Evolutionary conservation across 2,888 invertebrate genomes (phyloP).

Genomic region (Tinea semifulvella): DNA sequence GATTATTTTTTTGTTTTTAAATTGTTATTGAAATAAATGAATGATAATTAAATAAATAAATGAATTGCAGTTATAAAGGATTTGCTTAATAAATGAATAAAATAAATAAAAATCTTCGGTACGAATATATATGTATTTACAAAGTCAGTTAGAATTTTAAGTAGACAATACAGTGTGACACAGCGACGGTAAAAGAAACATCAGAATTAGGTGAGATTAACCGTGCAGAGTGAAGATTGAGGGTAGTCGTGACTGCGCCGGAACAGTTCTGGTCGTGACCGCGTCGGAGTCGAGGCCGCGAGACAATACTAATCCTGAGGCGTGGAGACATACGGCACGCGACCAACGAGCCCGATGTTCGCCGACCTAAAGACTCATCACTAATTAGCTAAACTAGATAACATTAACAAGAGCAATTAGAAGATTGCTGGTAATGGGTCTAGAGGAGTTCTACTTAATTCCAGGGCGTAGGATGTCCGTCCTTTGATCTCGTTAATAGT

Average conservation of each 20-base stretch:
- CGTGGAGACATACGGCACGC: constrained; percentile 13
- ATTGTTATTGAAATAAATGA: too few species aligned
- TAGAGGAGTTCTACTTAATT: too few species aligned
- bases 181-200: neutral
- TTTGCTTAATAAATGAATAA: too few species aligned
- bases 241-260: constrained; percentile 11
- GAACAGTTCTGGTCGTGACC: constrained; percentile 10
- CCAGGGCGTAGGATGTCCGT: neutral
- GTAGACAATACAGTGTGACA: neutral
- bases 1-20: too few species aligned
- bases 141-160: neutral
- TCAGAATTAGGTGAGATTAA: constrained; percentile 11
- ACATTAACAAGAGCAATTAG: constrained; percentile 4
- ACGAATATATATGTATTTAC: too few species aligned
- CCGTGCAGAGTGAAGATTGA: constrained; percentile 7
- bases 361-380: constrained; percentile 9
- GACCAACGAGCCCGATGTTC: constrained; percentile 10
- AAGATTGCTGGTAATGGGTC: neutral
- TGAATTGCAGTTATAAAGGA: too few species aligned
- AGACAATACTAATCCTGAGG: constrained; percentile 8
- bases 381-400: constrained; percentile 4
- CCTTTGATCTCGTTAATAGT: too few species aligned
- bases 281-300: constrained; percentile 7
- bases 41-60: too few species aligned
- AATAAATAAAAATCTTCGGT: too few species aligned